A percentile compares a stretch with the other conserved stretches of the same genome.
phyloP scores from a whole-genome alignment of 2,113 vertebrate species.

The Pampusana beccarii region DNA sequence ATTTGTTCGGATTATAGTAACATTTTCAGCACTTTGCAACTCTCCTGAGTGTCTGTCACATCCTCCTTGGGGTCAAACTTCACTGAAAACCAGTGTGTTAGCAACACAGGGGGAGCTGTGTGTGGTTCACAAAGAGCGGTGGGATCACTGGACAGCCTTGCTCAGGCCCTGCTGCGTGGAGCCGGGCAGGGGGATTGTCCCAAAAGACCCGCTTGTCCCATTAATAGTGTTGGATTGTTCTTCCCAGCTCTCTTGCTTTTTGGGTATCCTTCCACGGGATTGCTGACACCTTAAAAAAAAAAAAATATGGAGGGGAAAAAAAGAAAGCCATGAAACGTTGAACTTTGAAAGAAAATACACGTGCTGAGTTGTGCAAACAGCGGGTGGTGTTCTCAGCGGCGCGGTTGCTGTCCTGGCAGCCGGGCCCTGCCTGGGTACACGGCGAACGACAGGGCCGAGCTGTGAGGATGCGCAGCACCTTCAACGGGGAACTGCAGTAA shows the following conservation, averaged over 20 bases:
- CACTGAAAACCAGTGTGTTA: neutral
- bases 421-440: neutral
- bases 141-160: neutral
- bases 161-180: neutral
- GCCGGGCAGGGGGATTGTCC: neutral
- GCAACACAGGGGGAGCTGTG: neutral
- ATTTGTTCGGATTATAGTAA: neutral
- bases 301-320: accelerated
- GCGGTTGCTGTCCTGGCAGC: neutral
- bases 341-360: neutral
- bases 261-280: neutral
- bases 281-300: neutral
- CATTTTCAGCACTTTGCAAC: neutral
- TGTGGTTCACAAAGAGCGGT: neutral
- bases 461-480: neutral
- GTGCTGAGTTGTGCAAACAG: neutral
- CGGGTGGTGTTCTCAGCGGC: accelerated
- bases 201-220: accelerated
- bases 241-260: neutral
- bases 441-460: too few species aligned
- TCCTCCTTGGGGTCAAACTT: neutral
- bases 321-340: neutral
- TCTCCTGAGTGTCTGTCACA: neutral
- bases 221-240: neutral
- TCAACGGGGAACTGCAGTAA: accelerated